Evolutionary conservation across 2,797 vertebrate species (phyloP).

Genomic region (Onychomys arenicola): DNA sequence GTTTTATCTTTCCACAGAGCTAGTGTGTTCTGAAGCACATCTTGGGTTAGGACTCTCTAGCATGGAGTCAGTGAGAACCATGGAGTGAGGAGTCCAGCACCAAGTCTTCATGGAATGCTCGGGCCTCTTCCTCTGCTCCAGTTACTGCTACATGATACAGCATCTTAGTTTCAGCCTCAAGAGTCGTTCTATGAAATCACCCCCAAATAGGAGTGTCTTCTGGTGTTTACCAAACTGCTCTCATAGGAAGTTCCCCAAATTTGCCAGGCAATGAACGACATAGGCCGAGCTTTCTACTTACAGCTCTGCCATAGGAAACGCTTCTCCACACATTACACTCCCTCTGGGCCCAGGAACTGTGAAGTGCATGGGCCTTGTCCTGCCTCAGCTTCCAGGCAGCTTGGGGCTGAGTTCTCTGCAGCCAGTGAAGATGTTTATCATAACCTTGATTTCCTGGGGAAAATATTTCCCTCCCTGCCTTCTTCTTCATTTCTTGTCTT

Average conservation of each 20-base stretch:
- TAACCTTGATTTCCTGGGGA: neutral
- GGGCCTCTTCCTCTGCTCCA: accelerated
- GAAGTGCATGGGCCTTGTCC: accelerated
- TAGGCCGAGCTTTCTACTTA: accelerated
- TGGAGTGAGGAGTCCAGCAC: accelerated
- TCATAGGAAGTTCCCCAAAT: neutral
- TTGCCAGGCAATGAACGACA: accelerated
- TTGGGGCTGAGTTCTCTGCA: neutral
- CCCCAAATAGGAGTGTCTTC: accelerated
- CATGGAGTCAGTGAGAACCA: neutral
- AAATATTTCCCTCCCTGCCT: too few relatives aligned
- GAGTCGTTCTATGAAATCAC: neutral
- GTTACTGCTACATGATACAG: accelerated
- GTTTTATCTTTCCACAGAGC: neutral
- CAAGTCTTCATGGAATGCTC: neutral
- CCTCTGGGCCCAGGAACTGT: neutral
- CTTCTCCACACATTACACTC: accelerated
- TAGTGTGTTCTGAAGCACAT: accelerated
- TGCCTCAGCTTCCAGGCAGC: neutral
- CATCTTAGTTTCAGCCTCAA: accelerated
- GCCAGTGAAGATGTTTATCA: accelerated
- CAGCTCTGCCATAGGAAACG: accelerated
- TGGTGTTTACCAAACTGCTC: neutral
- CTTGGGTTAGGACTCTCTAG: neutral
- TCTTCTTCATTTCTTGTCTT: neutral